Evolutionary conservation across 2,888 invertebrate species (phyloP), one percentile per base, ranked within the genome.

Genomic region (Epirrita christyi): DNA sequence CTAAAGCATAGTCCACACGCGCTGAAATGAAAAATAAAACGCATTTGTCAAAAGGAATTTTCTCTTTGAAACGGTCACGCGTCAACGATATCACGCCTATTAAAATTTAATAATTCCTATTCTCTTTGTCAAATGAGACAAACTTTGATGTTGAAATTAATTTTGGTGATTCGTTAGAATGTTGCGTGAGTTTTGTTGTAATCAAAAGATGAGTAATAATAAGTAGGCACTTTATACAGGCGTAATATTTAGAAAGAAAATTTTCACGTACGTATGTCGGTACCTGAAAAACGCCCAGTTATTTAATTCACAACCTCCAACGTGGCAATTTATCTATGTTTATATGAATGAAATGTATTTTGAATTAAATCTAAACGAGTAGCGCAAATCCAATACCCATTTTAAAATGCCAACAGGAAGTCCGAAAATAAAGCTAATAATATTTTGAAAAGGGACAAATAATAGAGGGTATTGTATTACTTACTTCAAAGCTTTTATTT

Each of bases 51-150:
- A 84, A 85, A 85, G 84, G 78, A 78, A 74, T 67, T 64, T 71
- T 80, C 78, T 62, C 84, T 86, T 86, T 85, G 86, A 78, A 66
- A 58, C 47, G 74, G 75, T 76, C 81, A 84, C 82, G 81, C 78
- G 69, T 71, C 73, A 68, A 64, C 60, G 70, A 71, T 70, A 64
- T 70, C 46, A 64, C 67, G 70, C 72, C 76, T 80, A 73, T 83
- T 81, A 77, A 78, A 82, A 75, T 80, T 80, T 81, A 80, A 83
- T 83, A 78, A 80, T 76, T 75, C 60, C 63, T 61, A 73, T 80
- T 78, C 77, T 80, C 76, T 80, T 68, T 76, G 71, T 65, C 70
- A 79, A 81, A 82, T 77, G 72, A 76, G 58, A 64, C 56, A 66
- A 55, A 63, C 66, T 70, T 67, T 65, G 67, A 68, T 69, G 65